Percentiles rank a stretch among this genome's conserved stretches.
These are phyloP conservation scores for Sicus ferrugineus DNA, from an alignment of 2,888 invertebrate genomes.

Conservation along the genomic window DNA sequence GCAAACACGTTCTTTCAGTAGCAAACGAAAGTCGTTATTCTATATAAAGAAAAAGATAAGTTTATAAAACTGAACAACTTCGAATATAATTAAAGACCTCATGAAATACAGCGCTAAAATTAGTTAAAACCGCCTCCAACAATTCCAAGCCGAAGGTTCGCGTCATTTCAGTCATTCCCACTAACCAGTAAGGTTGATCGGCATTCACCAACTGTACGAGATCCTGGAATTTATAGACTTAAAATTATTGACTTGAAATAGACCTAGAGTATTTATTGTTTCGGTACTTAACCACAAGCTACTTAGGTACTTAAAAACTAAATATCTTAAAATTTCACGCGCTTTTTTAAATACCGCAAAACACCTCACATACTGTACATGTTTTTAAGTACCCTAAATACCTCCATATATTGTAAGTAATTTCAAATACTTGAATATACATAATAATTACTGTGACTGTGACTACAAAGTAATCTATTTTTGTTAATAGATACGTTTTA, in stretches of 20 bases:
- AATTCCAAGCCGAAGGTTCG: slow-evolving; percentile 95
- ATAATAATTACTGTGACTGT: no score
- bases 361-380: no score
- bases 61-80: not conserved
- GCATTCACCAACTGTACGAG: slow-evolving; percentile 96
- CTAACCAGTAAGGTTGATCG: slow-evolving; percentile 94
- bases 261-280: no score
- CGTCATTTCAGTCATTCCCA: slow-evolving; percentile 96
- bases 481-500: no score
- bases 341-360: no score
- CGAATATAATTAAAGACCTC: slow-evolving; percentile 68
- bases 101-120: slow-evolving; percentile 84
- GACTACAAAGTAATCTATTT: no score
- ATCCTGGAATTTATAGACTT: slow-evolving; percentile 70
- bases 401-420: no score
- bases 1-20: slow-evolving; percentile 96
- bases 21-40: slow-evolving; percentile 93
- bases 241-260: not conserved
- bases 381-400: no score
- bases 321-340: no score
- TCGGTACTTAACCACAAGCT: no score
- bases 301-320: no score
- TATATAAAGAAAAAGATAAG: slow-evolving; percentile 63
- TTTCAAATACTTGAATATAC: no score
- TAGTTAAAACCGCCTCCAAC: slow-evolving; percentile 89